A percentile compares a stretch with the other conserved stretches of the same genome.
Conservation (phyloP, 2,797 vertebrate species). For the Nasua narica region DNA sequence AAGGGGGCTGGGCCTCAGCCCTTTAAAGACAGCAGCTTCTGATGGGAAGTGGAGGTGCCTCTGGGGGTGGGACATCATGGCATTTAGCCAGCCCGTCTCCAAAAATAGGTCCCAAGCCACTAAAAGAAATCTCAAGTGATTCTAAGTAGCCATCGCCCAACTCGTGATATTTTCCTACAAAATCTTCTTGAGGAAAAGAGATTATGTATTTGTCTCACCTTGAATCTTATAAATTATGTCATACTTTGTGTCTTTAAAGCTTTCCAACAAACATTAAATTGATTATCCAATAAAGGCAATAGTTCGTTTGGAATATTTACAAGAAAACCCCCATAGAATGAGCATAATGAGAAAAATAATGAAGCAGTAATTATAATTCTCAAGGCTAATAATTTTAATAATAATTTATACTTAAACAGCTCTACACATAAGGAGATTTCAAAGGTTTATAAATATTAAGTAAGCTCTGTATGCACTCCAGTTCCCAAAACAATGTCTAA, state of each 20-base stretch:
- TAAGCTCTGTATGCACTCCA: background rate
- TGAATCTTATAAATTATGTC: conserved; percentile 59
- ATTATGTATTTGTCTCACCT: conserved; percentile 55
- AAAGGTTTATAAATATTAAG: conserved; percentile 63
- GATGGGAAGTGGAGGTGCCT: background rate
- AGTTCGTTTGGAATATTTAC: conserved; percentile 72
- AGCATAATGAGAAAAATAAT: conserved; percentile 74
- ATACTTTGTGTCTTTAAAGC: conserved; percentile 63
- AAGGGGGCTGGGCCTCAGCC: background rate
- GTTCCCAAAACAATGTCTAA: conserved; percentile 5
- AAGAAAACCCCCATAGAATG: conserved; percentile 69
- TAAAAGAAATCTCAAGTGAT: background rate
- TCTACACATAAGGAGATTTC: conserved; percentile 61
- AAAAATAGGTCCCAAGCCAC: background rate
- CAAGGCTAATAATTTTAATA: conserved; percentile 75
- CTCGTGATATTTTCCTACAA: background rate
- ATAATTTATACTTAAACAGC: conserved; percentile 71
- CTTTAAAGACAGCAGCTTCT: background rate
- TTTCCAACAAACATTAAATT: conserved; percentile 64
- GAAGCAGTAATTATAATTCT: conserved; percentile 74
- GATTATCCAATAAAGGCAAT: conserved; percentile 61
- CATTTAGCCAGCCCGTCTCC: background rate
- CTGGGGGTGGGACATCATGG: background rate
- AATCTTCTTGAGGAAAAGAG: conserved; percentile 53
- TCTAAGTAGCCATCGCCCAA: background rate